A percentile compares a stretch with the other conserved stretches of the same genome.
phyloP scores from a whole-genome alignment of 2,797 vertebrate species.

The Nasua narica region DNA sequence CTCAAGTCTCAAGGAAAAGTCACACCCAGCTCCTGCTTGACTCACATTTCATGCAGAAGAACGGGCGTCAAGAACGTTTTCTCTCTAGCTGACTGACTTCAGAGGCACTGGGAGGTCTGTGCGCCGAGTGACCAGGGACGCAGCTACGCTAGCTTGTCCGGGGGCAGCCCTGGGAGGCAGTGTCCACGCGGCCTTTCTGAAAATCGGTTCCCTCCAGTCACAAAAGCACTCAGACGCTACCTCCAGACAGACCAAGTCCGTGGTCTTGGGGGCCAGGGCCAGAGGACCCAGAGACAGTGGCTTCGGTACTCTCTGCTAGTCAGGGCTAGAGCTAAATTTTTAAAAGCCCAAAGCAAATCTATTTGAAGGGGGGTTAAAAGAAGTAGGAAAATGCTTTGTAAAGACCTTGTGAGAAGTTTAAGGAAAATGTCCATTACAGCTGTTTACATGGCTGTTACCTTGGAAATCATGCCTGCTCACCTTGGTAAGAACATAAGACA shows the following conservation, averaged over 20 bases:
- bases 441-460: not conserved
- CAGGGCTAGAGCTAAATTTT: not conserved
- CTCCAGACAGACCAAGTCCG: not conserved
- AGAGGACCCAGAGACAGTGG: not conserved
- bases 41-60: not conserved
- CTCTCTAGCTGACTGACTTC: not conserved
- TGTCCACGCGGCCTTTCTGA: not conserved
- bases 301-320: not conserved
- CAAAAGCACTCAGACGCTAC: not conserved
- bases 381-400: constrained; percentile 11
- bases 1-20: not conserved
- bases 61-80: not conserved
- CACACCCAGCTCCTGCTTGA: not conserved
- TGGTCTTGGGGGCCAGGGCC: too few species aligned
- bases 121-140: not conserved
- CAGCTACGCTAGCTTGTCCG: not conserved
- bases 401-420: constrained; percentile 34
- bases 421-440: constrained; percentile 21
- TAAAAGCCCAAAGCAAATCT: constrained; percentile 25
- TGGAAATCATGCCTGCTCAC: constrained; percentile 36
- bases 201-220: not conserved
- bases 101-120: not conserved
- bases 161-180: not conserved
- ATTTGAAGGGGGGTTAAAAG: constrained; percentile 49
- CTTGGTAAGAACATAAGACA: not conserved